Conservation (phyloP, 2,113 vertebrate genomes). For the Hemichromis elongatus region DNA sequence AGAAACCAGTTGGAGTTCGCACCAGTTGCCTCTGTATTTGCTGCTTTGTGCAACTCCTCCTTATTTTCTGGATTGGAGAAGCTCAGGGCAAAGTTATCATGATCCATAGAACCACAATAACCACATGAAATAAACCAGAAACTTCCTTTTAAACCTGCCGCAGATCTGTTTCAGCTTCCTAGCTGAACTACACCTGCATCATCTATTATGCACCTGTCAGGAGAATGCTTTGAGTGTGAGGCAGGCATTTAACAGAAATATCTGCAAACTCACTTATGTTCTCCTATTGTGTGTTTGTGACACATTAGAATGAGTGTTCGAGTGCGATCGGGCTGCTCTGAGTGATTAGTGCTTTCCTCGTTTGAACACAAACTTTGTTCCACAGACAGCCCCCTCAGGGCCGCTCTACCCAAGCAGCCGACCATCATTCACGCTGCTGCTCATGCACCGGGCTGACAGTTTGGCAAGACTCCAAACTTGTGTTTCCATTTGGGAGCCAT, state of each 20-base stretch:
- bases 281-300: neutral
- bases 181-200: neutral
- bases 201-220: neutral
- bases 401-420: neutral
- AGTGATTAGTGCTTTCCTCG: conserved; percentile 24
- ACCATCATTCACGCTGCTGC: conserved; percentile 55
- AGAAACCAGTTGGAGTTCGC: neutral
- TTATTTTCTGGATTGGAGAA: neutral
- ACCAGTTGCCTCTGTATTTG: neutral
- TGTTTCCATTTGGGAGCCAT: conserved; percentile 69
- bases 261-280: neutral
- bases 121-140: neutral
- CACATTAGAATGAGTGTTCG: neutral
- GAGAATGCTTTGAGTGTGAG: neutral
- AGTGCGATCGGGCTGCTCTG: neutral
- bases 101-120: neutral
- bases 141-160: neutral
- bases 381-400: neutral
- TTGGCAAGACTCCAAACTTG: conserved; percentile 57
- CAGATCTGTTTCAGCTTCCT: neutral
- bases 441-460: conserved; percentile 45
- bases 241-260: neutral
- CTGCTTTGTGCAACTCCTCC: neutral
- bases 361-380: conserved; percentile 15
- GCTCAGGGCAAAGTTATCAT: neutral